phyloP scores from a whole-genome alignment of 1,140 invertebrate species.

The Hypothenemus hampei region DNA sequence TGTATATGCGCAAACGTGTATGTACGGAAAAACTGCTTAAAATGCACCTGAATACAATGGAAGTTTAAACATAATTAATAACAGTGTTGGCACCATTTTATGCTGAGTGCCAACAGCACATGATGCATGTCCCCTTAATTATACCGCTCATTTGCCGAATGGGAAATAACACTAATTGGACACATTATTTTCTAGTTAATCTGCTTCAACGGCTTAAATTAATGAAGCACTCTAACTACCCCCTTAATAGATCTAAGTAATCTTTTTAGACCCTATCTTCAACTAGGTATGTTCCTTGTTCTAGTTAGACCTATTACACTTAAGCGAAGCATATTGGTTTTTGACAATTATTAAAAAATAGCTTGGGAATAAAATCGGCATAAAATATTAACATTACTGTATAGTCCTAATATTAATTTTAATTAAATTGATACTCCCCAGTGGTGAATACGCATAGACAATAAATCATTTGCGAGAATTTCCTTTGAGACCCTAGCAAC shows the following conservation, averaged over 20 bases:
- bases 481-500: slow-evolving; percentile 1
- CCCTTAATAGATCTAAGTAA: not conserved
- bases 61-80: slow-evolving; percentile 9
- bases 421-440: not conserved
- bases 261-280: not conserved
- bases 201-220: slow-evolving; percentile 1
- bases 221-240: not conserved
- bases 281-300: too few relatives aligned
- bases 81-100: not conserved
- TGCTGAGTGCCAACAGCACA: not conserved
- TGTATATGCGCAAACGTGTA: too few relatives aligned
- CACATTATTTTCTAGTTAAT: slow-evolving; percentile 3
- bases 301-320: too few relatives aligned
- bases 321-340: too few relatives aligned
- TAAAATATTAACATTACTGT: too few relatives aligned
- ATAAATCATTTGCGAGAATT: not conserved
- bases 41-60: not conserved
- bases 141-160: not conserved
- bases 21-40: not conserved
- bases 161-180: slow-evolving; percentile 2
- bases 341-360: too few relatives aligned
- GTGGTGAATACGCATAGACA: not conserved
- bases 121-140: slow-evolving; percentile 1
- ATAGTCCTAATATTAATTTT: not conserved
- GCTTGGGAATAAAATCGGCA: too few relatives aligned